Percentiles rank a stretch among this genome's conserved stretches.
phyloP scores from a whole-genome alignment of 2,888 invertebrate genomes.

The Cyaniris semiargus region DNA sequence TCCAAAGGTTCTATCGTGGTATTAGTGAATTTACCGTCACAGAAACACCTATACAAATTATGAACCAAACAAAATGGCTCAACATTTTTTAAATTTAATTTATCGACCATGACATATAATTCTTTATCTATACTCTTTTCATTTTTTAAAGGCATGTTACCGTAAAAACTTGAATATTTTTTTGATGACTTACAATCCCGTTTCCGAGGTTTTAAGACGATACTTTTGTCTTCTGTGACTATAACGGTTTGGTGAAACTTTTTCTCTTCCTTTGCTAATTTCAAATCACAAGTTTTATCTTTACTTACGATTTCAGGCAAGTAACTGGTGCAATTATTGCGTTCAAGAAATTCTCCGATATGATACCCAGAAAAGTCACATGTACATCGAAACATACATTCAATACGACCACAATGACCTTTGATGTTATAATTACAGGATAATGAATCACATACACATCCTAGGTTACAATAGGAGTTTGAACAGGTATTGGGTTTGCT shows the following conservation, averaged over 20 bases:
- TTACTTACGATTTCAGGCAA: conserved; percentile 64
- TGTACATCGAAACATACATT: conserved; percentile 81
- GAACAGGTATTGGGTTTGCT: conserved; percentile 57
- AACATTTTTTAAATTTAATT: conserved; percentile 65
- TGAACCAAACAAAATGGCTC: conserved; percentile 85
- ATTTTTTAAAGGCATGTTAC: conserved; percentile 53
- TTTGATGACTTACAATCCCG: conserved; percentile 82
- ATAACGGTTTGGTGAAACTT: conserved; percentile 87
- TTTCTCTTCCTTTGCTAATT: conserved; percentile 84
- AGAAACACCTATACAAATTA: conserved; percentile 83
- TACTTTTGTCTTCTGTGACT: conserved; percentile 82
- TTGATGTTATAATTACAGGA: conserved; percentile 63
- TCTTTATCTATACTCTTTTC: conserved; percentile 47
- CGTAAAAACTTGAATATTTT: conserved; percentile 80
- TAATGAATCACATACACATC: conserved; percentile 84
- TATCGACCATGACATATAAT: conserved; percentile 51
- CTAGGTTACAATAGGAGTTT: conserved; percentile 81
- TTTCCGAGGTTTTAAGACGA: conserved; percentile 81
- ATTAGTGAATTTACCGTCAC: conserved; percentile 71
- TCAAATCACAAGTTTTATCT: conserved; percentile 73
- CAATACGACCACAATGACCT: conserved; percentile 82
- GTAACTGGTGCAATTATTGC: conserved; percentile 48
- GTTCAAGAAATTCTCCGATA: conserved; percentile 50
- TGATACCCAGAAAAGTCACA: conserved; percentile 64
- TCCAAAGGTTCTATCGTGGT: conserved; percentile 33